phyloP scores from a whole-genome alignment of 2,113 vertebrate genomes.

The Apaloderma vittatum region DNA sequence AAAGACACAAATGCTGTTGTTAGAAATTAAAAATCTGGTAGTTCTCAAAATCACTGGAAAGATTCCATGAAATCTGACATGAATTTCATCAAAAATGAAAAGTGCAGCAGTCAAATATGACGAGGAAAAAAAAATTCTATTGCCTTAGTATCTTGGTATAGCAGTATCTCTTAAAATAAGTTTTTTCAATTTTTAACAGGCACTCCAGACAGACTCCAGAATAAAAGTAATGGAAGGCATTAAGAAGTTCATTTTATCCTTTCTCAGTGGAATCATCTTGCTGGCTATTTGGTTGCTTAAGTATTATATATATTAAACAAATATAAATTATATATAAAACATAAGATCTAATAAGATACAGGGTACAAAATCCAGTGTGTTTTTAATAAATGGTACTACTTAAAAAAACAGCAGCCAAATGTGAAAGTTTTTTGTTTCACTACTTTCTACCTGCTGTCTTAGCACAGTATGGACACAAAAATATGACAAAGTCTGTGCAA shows the following conservation, averaged over 20 bases:
- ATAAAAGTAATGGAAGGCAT: background rate
- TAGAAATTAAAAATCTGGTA: accelerated
- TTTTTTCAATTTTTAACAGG: background rate
- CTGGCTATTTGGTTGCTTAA: background rate
- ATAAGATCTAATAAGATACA: background rate
- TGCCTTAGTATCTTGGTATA: background rate
- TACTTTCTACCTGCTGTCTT: background rate
- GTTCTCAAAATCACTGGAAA: background rate
- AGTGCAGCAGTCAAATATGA: background rate
- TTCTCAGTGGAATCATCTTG: background rate
- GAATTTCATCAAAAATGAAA: background rate
- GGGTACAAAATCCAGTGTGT: background rate
- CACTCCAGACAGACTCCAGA: background rate
- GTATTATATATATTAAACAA: background rate
- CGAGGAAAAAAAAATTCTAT: background rate
- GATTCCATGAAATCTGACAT: background rate
- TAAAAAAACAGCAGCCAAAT: background rate
- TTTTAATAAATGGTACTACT: background rate
- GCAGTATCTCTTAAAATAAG: background rate
- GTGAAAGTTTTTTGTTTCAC: background rate
- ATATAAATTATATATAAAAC: background rate
- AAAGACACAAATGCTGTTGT: background rate
- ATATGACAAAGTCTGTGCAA: background rate
- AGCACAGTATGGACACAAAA: background rate
- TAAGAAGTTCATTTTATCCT: background rate